Evolutionary conservation across 2,113 vertebrate species (phyloP).

Genomic region (Garra rufa): DNA sequence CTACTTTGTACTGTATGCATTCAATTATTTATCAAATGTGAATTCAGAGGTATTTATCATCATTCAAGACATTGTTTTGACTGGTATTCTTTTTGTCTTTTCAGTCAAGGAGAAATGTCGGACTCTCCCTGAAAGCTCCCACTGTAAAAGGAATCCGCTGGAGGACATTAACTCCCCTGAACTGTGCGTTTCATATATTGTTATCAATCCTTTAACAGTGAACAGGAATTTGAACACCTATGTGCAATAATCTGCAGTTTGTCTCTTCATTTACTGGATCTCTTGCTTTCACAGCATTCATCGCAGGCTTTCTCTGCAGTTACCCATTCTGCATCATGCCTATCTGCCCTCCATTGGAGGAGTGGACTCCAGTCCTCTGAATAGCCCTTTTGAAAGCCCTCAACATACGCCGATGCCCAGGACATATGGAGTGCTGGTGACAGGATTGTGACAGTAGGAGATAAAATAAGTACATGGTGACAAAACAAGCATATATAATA

Average conservation of each 20-base stretch:
- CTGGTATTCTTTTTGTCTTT: neutral
- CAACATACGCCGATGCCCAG: neutral
- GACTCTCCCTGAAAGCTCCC: slow-evolving; percentile 28
- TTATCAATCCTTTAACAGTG: neutral
- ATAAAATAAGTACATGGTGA: neutral
- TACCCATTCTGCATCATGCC: slow-evolving; percentile 88
- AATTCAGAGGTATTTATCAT: neutral
- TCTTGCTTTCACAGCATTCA: slow-evolving; percentile 75
- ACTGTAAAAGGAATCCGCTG: slow-evolving; percentile 12
- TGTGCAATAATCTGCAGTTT: neutral
- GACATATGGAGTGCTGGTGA: neutral
- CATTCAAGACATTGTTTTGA: neutral
- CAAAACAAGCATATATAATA: neutral
- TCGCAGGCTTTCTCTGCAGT: slow-evolving; percentile 85
- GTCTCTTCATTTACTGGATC: neutral
- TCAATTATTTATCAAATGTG: neutral
- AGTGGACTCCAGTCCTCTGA: slow-evolving; percentile 83
- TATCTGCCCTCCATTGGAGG: slow-evolving; percentile 87
- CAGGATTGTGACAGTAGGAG: neutral
- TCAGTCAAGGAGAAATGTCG: slow-evolving; percentile 36
- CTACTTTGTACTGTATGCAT: neutral
- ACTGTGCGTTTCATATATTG: slow-evolving; percentile 76
- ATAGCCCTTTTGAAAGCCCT: slow-evolving; percentile 81
- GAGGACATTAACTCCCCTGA: slow-evolving; percentile 89
- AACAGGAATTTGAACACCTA: neutral